These are phyloP conservation scores for Tuta absoluta DNA, from an alignment of 2,888 invertebrate genomes.

Conservation along the genomic window DNA sequence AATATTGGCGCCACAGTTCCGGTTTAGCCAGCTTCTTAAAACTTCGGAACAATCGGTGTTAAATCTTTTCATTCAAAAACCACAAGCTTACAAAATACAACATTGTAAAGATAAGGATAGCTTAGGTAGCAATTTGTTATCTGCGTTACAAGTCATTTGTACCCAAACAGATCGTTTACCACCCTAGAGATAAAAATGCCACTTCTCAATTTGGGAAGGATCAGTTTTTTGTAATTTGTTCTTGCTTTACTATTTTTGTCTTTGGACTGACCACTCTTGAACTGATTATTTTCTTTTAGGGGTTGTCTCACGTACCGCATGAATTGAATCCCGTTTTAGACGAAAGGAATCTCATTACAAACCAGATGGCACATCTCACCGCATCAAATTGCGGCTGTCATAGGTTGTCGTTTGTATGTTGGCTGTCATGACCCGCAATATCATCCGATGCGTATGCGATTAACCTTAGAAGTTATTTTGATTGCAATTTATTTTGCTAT, in stretches of 20 bases:
- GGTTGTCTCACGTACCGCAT: too few species aligned
- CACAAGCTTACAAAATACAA: slow-evolving; percentile 18
- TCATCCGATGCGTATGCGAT: too few species aligned
- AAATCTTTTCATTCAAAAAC: background rate
- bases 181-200: slow-evolving; percentile 26
- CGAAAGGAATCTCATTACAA: too few species aligned
- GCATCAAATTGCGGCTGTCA: too few species aligned
- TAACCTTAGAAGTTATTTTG: background rate
- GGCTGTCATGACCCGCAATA: too few species aligned
- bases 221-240: slow-evolving; percentile 1
- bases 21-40: background rate
- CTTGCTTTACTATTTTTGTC: background rate
- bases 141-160: slow-evolving; percentile 27
- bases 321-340: too few species aligned
- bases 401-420: too few species aligned
- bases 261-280: background rate
- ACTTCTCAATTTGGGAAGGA: slow-evolving; percentile 24
- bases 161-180: slow-evolving; percentile 30
- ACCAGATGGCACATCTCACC: too few species aligned
- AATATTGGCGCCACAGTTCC: slow-evolving; percentile 15
- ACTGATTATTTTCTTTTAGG: too few species aligned
- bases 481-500: background rate
- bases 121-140: slow-evolving; percentile 26
- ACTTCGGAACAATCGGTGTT: background rate
- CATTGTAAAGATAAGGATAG: slow-evolving; percentile 9